phyloP scores from a whole-genome alignment of 2,797 vertebrate species.

The Notoglanidium macrostoma region DNA sequence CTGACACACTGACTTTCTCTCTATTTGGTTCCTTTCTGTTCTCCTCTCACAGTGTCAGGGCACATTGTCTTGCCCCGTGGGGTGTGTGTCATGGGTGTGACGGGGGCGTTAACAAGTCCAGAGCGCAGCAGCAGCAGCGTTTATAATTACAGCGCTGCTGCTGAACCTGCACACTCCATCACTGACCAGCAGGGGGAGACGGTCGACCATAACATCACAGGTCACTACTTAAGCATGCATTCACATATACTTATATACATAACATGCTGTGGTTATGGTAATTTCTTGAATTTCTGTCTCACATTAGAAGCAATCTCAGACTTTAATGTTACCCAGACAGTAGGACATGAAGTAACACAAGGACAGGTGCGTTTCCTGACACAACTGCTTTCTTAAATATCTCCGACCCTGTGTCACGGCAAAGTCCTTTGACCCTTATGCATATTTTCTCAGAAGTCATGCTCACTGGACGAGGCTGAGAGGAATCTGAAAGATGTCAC shows the following conservation, averaged over 20 bases:
- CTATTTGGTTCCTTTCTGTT: slow-evolving; percentile 19
- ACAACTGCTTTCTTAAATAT: background rate
- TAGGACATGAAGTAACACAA: slow-evolving; percentile 19
- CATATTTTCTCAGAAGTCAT: slow-evolving; percentile 52
- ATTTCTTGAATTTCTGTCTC: background rate
- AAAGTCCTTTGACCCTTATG: background rate
- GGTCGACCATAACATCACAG: slow-evolving; percentile 33
- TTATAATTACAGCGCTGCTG: slow-evolving; percentile 10
- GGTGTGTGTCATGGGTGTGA: slow-evolving; percentile 62
- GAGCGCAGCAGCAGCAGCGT: background rate
- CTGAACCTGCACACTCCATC: slow-evolving; percentile 34
- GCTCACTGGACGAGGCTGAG: slow-evolving; percentile 72
- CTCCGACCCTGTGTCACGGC: background rate
- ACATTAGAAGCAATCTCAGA: slow-evolving; percentile 27
- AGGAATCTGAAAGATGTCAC: slow-evolving; percentile 78
- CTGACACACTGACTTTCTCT: background rate
- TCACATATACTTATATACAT: background rate
- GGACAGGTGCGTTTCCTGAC: slow-evolving; percentile 6
- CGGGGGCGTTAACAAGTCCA: slow-evolving; percentile 57
- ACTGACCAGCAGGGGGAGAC: slow-evolving; percentile 61
- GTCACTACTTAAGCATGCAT: background rate
- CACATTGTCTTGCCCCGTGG: slow-evolving; percentile 65
- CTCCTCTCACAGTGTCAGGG: slow-evolving; percentile 63
- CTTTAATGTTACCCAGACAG: slow-evolving; percentile 45
- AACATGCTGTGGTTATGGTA: background rate